Percentiles rank a stretch among this genome's conserved stretches.
These are phyloP conservation scores for Sminthurides aquaticus DNA, from an alignment of 2,888 invertebrate genomes.

Conservation along the genomic window DNA sequence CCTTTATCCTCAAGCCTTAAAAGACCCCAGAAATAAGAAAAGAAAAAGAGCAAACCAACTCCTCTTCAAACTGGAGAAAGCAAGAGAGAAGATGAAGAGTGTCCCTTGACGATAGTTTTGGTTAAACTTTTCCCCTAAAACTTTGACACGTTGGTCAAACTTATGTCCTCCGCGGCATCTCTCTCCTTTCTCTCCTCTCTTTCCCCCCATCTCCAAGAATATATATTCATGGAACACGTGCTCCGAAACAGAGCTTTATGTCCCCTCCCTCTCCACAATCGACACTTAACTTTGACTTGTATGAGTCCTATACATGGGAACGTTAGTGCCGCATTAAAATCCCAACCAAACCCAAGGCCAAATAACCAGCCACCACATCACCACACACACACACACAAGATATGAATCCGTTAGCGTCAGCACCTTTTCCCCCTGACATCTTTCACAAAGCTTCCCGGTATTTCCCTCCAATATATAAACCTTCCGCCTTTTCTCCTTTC, in stretches of 20 bases:
- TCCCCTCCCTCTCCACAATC: not conserved
- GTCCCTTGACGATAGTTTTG: constrained; percentile 29
- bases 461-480: too few species aligned
- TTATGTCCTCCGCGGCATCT: constrained; percentile 22
- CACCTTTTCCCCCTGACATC: not conserved
- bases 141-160: constrained; percentile 34
- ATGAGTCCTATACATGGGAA: too few species aligned
- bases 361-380: not conserved
- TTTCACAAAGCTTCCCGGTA: not conserved
- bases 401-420: not conserved
- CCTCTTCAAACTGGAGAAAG: not conserved
- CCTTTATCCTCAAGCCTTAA: not conserved
- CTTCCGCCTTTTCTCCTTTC: too few species aligned
- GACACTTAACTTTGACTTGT: too few species aligned
- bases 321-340: too few species aligned
- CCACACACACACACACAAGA: not conserved
- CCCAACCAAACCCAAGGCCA: not conserved
- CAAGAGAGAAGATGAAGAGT: constrained; percentile 14
- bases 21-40: too few species aligned
- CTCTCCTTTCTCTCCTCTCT: not conserved
- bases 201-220: not conserved
- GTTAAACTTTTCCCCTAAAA: constrained; percentile 32
- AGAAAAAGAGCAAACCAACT: too few species aligned
- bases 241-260: not conserved
- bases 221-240: not conserved